Percentiles rank a stretch among this genome's conserved stretches.
Evolutionary conservation across 2,113 vertebrate genomes (phyloP).

Genomic region (Turnix velox): DNA sequence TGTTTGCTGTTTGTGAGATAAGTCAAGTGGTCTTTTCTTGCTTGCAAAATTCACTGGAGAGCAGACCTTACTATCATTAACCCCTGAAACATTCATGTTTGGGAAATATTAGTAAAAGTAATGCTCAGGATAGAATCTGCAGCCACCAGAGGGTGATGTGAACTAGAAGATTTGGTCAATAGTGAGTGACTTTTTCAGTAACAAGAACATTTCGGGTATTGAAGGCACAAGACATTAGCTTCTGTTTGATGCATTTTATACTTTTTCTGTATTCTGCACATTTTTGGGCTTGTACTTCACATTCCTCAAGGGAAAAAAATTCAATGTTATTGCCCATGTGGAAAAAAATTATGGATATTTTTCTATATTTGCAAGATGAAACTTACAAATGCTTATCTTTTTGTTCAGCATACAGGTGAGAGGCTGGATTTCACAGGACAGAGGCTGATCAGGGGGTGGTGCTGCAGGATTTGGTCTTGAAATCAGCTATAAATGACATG

Average conservation of each 20-base stretch:
- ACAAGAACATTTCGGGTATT: not conserved
- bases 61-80: not conserved
- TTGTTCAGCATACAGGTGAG: not conserved
- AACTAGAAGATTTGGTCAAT: not conserved
- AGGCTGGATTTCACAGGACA: not conserved
- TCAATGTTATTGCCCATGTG: not conserved
- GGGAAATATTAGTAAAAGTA: not conserved
- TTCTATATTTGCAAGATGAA: not conserved
- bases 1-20: not conserved
- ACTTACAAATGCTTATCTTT: not conserved
- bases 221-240: not conserved
- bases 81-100: not conserved
- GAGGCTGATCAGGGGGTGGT: not conserved
- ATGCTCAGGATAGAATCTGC: not conserved
- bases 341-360: not conserved
- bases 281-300: not conserved
- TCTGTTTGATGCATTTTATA: not conserved
- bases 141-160: slow-evolving; percentile 34
- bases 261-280: not conserved
- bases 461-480: not conserved
- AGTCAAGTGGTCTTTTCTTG: not conserved
- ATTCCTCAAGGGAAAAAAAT: not conserved
- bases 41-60: not conserved
- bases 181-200: not conserved
- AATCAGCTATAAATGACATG: not conserved